These are phyloP conservation scores for Ramazzottius varieornatus DNA, from an alignment of 2,888 invertebrate species.

Conservation along the genomic window DNA sequence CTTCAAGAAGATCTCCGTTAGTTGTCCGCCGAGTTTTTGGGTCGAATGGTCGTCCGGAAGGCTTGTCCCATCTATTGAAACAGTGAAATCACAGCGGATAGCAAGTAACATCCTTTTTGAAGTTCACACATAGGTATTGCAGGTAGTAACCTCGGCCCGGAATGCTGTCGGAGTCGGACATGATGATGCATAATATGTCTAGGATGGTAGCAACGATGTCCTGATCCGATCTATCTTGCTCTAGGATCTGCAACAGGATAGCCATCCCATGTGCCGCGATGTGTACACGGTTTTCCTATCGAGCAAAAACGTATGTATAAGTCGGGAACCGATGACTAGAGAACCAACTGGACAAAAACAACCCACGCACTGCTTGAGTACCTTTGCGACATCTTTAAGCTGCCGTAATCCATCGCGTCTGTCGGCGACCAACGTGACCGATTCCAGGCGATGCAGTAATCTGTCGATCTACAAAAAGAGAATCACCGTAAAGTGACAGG, in stretches of 20 bases:
- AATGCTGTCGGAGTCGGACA: not conserved
- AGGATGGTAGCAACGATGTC: not conserved
- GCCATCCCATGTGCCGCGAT: constrained; percentile 76
- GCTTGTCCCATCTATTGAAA: not conserved
- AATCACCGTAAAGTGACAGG: too few species aligned
- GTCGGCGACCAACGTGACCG: constrained; percentile 76
- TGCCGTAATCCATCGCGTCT: constrained; percentile 84
- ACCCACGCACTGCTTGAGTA: constrained; percentile 10
- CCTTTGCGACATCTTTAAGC: constrained; percentile 41
- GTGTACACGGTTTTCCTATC: constrained; percentile 72
- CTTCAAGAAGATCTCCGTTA: constrained; percentile 89
- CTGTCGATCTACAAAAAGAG: constrained; percentile 42
- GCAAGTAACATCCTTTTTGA: too few species aligned
- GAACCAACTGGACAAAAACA: constrained; percentile 31
- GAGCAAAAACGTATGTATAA: too few species aligned
- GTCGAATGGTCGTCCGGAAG: not conserved
- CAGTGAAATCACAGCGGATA: too few species aligned
- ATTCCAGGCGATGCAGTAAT: constrained; percentile 65
- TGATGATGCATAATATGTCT: not conserved
- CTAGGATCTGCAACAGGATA: constrained; percentile 41
- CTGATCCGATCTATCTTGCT: constrained; percentile 36
- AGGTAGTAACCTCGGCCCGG: too few species aligned
- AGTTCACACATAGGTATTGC: too few species aligned
- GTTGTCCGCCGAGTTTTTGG: constrained; percentile 47
- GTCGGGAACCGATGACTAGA: too few species aligned